Evolutionary conservation across 2,113 vertebrate species (phyloP), one percentile per base, ranked within the genome.

Genomic region (Oenanthe melanoleuca): DNA sequence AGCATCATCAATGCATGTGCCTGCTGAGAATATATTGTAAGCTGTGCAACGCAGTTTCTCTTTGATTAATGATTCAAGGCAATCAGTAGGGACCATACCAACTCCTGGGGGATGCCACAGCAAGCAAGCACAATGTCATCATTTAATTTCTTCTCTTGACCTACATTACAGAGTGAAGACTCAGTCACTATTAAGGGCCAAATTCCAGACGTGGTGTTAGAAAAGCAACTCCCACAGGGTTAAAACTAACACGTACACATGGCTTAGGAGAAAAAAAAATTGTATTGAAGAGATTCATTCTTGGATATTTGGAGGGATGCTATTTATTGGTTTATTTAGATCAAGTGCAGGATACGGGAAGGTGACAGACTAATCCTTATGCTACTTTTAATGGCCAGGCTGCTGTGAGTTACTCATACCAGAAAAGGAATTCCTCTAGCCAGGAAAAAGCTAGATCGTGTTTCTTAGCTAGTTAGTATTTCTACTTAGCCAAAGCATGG

Each of bases 91-190:
- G 93, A 95, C 85, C 81, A 49, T 74, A 93, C 79, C 84, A 93
- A 55, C 19, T 86, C 86, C 92, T 83, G 17, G 65, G 91, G 82
- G 85, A 95, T 84, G 59, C 66, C 45, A 80, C 59, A 81, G 80
- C 64, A 74, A 69, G 67, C 57, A 88, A 83, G 82, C 42, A 42
- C 57, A 93, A 37, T 78, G 49, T 81, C 82, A 93, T 88, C 69
- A 63, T 66, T 88, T 95, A 88, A 88, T 96, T 94, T 91, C 44
- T 95, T 95, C 85, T 93, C 94, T 94, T 95, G 89, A 94, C 94
- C 72, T 97, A 80, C 65, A 94, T 97, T 92, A 86, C 61, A 67
- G 61, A 90, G 28, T 38, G 56, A 96, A 72, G 74, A 92, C 33
- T 77, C 52, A 82, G 77, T 52, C 74, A 71, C 34, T 89, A 53